Evolutionary conservation across 2,113 vertebrate species (phyloP).

Genomic region (Aplodontia rufa): DNA sequence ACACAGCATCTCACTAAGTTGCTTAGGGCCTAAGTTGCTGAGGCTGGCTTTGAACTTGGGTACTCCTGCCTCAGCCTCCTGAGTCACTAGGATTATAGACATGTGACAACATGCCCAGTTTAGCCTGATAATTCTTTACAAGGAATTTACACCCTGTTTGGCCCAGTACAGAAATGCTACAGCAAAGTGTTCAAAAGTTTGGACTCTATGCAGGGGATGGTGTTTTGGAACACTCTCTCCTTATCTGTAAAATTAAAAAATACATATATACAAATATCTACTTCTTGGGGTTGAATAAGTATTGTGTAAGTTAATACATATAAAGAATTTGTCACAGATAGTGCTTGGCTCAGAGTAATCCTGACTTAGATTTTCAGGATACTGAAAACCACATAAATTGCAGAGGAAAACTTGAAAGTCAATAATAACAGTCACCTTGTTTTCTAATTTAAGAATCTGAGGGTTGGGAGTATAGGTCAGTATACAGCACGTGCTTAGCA

Average conservation of each 20-base stretch:
- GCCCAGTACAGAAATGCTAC: not conserved
- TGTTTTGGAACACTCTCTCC: not conserved
- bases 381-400: not conserved
- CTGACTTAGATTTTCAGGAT: slow-evolving; percentile 23
- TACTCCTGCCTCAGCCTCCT: no score
- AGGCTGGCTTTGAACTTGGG: no score
- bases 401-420: not conserved
- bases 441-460: not conserved
- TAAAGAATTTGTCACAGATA: not conserved
- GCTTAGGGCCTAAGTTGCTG: no score
- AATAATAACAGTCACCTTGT: not conserved
- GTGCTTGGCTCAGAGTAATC: not conserved
- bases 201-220: not conserved
- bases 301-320: slow-evolving; percentile 29
- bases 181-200: not conserved
- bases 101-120: no score
- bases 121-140: not conserved
- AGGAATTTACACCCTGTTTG: not conserved
- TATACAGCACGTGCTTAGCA: not conserved
- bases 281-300: not conserved
- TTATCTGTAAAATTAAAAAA: slow-evolving; percentile 47
- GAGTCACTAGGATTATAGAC: no score
- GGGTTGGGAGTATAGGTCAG: not conserved
- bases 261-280: not conserved
- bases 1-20: no score